Evolutionary conservation across 2,113 vertebrate genomes (phyloP).

Genomic region (Loxodonta africana): DNA sequence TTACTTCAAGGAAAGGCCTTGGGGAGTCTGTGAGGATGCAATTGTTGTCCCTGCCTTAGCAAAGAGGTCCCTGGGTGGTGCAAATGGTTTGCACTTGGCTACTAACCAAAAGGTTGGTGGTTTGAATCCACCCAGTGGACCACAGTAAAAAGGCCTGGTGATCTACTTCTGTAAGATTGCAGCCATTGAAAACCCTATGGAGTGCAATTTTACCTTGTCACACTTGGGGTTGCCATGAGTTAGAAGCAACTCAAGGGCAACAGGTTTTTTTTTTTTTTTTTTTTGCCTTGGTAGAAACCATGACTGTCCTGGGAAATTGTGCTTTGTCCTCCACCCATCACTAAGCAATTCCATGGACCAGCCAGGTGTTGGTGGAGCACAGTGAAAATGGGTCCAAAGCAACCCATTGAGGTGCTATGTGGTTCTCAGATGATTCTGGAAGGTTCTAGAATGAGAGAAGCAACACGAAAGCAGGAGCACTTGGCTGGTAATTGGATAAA

Average conservation of each 20-base stretch:
- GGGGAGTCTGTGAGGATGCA: background rate
- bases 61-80: background rate
- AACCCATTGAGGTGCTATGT: background rate
- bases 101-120: background rate
- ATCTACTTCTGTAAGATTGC: background rate
- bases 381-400: background rate
- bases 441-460: slow-evolving; percentile 28
- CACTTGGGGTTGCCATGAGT: background rate
- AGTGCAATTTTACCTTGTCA: background rate
- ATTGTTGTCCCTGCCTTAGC: background rate
- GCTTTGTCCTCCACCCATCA: background rate
- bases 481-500: background rate
- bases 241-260: background rate
- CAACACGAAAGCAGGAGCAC: background rate
- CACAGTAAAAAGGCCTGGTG: background rate
- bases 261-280: background rate
- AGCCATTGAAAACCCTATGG: background rate
- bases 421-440: slow-evolving; percentile 1
- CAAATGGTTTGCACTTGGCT: background rate
- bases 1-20: background rate
- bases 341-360: background rate
- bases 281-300: background rate
- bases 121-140: background rate
- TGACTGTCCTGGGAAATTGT: background rate
- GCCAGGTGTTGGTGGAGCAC: background rate